Percentiles rank a stretch among this genome's conserved stretches.
Conservation (phyloP, 2,888 invertebrate species). For the Hydraecia micacea region DNA sequence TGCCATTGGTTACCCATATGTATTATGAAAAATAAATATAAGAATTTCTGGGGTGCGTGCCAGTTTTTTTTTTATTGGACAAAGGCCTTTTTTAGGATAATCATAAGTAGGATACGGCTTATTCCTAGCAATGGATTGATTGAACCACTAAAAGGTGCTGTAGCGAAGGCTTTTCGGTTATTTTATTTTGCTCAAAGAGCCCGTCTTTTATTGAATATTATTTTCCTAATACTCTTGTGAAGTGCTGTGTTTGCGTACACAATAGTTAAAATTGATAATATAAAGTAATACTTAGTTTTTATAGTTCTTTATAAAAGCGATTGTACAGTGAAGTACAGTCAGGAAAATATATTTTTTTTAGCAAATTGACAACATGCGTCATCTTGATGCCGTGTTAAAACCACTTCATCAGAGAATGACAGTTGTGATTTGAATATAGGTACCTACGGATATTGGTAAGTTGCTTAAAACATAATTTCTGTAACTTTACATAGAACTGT, state of each 20-base stretch:
- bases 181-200: neutral
- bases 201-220: neutral
- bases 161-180: neutral
- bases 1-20: neutral
- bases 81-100: constrained; percentile 4
- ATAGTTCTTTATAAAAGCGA: too few relatives aligned
- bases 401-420: neutral
- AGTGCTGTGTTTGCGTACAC: neutral
- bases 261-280: neutral
- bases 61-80: neutral
- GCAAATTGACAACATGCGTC: too few relatives aligned
- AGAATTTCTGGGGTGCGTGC: neutral
- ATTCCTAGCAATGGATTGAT: constrained; percentile 1
- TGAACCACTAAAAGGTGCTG: neutral
- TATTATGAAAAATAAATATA: constrained; percentile 4
- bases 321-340: neutral
- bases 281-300: neutral
- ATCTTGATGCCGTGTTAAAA: neutral
- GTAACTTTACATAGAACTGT: neutral
- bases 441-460: neutral
- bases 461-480: neutral
- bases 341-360: neutral
- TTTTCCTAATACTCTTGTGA: neutral
- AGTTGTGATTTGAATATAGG: neutral
- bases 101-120: constrained; percentile 2